Evolutionary conservation across 2,797 vertebrate genomes (phyloP).

Genomic region (Echeneis naucrates): DNA sequence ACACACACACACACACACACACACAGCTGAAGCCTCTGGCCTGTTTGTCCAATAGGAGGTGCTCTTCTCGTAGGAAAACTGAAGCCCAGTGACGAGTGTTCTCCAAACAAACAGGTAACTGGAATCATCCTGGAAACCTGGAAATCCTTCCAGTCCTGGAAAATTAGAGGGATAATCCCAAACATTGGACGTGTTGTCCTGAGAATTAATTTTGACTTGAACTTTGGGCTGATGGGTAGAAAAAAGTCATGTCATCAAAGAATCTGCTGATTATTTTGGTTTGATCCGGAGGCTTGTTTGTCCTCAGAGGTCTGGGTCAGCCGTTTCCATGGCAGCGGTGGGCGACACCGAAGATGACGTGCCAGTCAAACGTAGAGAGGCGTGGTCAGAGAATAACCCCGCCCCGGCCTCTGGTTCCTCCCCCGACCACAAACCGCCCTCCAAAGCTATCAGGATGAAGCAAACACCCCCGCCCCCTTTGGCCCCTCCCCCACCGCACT

Average conservation of each 20-base stretch:
- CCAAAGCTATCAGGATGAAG: constrained; percentile 46
- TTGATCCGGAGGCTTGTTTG: too few species aligned
- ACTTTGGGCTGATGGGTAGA: too few species aligned
- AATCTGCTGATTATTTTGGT: too few species aligned
- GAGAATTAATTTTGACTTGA: too few species aligned
- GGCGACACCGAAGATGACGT: not conserved
- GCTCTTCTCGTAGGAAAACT: constrained; percentile 63
- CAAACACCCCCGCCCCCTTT: not conserved
- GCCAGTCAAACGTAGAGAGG: constrained; percentile 30
- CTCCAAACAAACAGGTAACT: constrained; percentile 47
- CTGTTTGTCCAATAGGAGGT: constrained; percentile 56
- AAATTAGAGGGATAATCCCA: too few species aligned
- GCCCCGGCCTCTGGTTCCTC: not conserved
- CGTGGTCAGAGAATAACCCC: constrained; percentile 34
- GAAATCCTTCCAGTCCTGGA: too few species aligned
- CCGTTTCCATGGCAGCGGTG: constrained; percentile 20
- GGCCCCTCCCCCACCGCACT: constrained; percentile 24
- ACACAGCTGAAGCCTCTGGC: constrained; percentile 13
- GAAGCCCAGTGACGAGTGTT: constrained; percentile 7
- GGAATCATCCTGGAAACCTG: too few species aligned
- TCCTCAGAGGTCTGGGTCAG: constrained; percentile 29
- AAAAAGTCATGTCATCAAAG: too few species aligned
- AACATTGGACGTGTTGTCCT: too few species aligned
- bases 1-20: constrained; percentile 9
- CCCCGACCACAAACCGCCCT: constrained; percentile 14